Evolutionary conservation across 2,888 invertebrate species (phyloP).

Genomic region (Lasiommata megera): DNA sequence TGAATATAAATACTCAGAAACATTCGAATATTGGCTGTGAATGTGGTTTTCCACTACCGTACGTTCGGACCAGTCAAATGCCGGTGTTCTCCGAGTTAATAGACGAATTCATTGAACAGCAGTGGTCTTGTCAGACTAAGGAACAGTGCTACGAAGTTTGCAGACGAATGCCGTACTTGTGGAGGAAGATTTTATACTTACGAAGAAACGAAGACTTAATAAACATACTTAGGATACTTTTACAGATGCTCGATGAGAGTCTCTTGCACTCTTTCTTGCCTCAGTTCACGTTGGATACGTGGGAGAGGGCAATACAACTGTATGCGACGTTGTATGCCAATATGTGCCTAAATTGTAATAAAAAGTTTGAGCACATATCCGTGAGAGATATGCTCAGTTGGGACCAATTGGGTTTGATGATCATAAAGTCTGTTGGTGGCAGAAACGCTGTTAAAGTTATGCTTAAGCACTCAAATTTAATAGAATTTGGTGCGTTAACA

Average conservation of each 20-base stretch:
- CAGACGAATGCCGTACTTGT: constrained; percentile 83
- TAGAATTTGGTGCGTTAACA: constrained; percentile 81
- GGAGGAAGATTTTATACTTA: constrained; percentile 80
- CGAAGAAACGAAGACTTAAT: constrained; percentile 73
- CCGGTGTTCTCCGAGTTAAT: constrained; percentile 80
- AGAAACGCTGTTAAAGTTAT: constrained; percentile 80
- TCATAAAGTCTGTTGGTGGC: constrained; percentile 83
- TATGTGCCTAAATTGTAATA: constrained; percentile 83
- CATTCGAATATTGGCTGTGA: constrained; percentile 72
- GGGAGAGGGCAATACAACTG: constrained; percentile 80
- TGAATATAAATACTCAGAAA: constrained; percentile 70
- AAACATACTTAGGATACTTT: constrained; percentile 76
- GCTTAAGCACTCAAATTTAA: constrained; percentile 74
- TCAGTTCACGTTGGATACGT: constrained; percentile 80
- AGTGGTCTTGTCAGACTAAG: constrained; percentile 63
- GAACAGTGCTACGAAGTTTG: constrained; percentile 77
- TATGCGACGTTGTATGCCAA: constrained; percentile 80
- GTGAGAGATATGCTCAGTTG: constrained; percentile 79
- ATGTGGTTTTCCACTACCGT: constrained; percentile 83
- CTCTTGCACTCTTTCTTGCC: constrained; percentile 78
- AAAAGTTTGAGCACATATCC: constrained; percentile 64
- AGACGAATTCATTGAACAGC: constrained; percentile 77
- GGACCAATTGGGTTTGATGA: constrained; percentile 80
- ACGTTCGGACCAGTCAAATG: constrained; percentile 58
- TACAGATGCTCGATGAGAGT: constrained; percentile 82